A percentile compares a stretch with the other conserved stretches of the same genome.
Conservation (phyloP, 2,113 vertebrate species). For the Saccopteryx leptura region DNA sequence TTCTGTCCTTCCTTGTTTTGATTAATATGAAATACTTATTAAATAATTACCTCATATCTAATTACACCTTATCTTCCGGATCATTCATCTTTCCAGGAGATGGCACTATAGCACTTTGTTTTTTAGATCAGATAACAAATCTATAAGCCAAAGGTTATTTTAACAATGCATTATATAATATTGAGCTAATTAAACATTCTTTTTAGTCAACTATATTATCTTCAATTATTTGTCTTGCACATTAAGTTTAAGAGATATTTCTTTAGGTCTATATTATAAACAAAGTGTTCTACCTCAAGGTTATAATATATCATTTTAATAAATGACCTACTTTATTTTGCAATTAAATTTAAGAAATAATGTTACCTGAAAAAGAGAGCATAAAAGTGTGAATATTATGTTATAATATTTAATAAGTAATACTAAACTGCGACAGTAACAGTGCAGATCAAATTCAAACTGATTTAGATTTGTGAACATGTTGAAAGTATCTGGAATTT, state of each 20-base stretch:
- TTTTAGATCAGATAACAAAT: slow-evolving; percentile 42
- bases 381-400: slow-evolving; percentile 18
- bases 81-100: slow-evolving; percentile 68
- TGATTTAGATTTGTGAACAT: neutral
- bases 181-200: neutral
- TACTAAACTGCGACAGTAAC: neutral
- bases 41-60: slow-evolving; percentile 9
- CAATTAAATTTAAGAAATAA: slow-evolving; percentile 45
- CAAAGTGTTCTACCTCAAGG: neutral
- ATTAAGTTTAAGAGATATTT: slow-evolving; percentile 45
- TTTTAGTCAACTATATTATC: neutral
- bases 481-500: neutral
- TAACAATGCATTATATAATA: neutral
- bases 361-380: neutral
- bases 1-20: neutral
- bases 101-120: slow-evolving; percentile 71
- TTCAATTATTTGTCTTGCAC: neutral
- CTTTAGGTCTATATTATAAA: neutral
- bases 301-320: slow-evolving; percentile 39
- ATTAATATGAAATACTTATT: slow-evolving; percentile 48
- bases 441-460: neutral
- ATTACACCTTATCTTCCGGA: neutral
- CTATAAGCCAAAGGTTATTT: slow-evolving; percentile 64
- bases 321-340: neutral
- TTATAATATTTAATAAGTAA: slow-evolving; percentile 7